Evolutionary conservation across 2,113 vertebrate species (phyloP).

Genomic region (Chinchilla lanigera): DNA sequence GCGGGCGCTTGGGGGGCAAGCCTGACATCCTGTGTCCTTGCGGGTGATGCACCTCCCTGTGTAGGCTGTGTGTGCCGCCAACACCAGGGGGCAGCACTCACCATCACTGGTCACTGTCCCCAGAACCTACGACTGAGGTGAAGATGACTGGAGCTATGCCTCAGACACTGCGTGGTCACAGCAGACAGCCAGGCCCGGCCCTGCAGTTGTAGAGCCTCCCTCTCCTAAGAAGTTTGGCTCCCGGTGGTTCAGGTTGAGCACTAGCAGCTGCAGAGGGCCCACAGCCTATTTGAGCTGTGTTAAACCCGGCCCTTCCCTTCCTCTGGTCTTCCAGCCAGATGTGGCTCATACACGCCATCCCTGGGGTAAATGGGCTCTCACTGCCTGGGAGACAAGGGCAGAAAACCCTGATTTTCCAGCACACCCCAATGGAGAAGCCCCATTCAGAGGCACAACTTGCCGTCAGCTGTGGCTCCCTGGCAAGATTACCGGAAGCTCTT

Average conservation of each 20-base stretch:
- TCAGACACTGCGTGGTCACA: neutral
- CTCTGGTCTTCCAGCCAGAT: neutral
- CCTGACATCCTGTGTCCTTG: neutral
- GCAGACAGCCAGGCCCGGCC: neutral
- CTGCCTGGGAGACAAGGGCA: neutral
- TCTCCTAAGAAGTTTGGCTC: neutral
- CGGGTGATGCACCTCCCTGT: accelerated
- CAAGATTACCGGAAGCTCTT: neutral
- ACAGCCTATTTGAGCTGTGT: neutral
- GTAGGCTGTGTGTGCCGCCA: neutral
- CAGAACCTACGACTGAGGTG: neutral
- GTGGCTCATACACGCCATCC: neutral
- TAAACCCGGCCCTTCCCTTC: accelerated
- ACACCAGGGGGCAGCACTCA: neutral
- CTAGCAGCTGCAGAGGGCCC: no score
- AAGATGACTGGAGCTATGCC: neutral
- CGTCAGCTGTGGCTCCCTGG: neutral
- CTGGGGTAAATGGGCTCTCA: neutral
- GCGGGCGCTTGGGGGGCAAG: neutral
- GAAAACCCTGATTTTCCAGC: neutral
- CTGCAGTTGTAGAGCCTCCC: neutral
- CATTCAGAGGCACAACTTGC: neutral
- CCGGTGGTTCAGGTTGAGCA: neutral
- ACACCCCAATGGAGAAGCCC: neutral
- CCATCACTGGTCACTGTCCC: neutral